Evolutionary conservation across 2,797 vertebrate species (phyloP).

Genomic region (Tokudaia tokunoshimensis): DNA sequence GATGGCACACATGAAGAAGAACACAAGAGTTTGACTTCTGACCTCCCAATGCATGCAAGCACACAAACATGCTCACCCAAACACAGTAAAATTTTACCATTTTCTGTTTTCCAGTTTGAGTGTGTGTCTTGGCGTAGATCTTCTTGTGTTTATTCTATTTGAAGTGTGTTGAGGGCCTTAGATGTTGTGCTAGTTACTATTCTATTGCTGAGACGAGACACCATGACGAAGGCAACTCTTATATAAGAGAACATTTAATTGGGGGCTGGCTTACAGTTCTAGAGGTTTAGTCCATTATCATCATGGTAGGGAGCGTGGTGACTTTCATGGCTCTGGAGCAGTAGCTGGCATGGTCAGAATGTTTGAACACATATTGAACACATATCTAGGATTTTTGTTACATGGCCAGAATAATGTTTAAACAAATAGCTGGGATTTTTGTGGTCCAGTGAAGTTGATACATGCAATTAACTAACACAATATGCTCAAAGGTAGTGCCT

Average conservation of each 20-base stretch:
- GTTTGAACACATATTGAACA: not conserved
- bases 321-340: not conserved
- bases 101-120: not conserved
- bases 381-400: not conserved
- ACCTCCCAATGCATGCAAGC: not conserved
- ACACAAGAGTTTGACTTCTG: not conserved
- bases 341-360: not conserved
- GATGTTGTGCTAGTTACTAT: not conserved
- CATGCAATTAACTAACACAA: conserved; percentile 36
- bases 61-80: not conserved
- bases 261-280: not conserved
- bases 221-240: not conserved
- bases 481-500: not conserved
- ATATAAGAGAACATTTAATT: not conserved
- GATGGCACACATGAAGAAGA: not conserved
- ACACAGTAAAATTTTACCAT: not conserved
- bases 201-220: not conserved
- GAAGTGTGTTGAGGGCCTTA: not conserved
- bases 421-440: not conserved
- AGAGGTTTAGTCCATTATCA: not conserved
- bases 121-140: not conserved
- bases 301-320: not conserved
- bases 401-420: conserved; percentile 8
- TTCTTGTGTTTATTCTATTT: conserved; percentile 33
- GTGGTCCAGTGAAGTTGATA: not conserved